Evolutionary conservation across 2,888 invertebrate genomes (phyloP).

Genomic region (Brenthis hecate): DNA sequence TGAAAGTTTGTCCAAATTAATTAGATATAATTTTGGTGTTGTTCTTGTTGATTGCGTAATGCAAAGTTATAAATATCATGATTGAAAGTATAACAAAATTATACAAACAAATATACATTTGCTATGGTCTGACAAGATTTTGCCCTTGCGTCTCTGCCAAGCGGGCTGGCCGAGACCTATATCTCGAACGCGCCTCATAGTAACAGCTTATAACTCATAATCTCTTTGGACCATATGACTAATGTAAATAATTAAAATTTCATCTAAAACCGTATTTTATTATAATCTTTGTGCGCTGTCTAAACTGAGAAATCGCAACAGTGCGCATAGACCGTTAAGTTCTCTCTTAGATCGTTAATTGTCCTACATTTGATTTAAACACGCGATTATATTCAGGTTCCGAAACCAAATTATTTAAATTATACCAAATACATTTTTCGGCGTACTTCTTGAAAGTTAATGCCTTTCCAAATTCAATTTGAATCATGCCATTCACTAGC

Average conservation of each 20-base stretch:
- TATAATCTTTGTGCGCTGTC: slow-evolving; percentile 3
- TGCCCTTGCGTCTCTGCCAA: slow-evolving; percentile 24
- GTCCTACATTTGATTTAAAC: slow-evolving; percentile 34
- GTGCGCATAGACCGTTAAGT: slow-evolving; percentile 36
- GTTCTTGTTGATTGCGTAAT: no score
- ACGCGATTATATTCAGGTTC: slow-evolving; percentile 28
- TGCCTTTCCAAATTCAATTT: not conserved
- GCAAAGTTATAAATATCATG: not conserved
- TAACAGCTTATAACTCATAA: not conserved
- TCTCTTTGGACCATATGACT: slow-evolving; percentile 6
- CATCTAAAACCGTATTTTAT: slow-evolving; percentile 6
- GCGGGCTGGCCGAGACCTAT: slow-evolving; percentile 20
- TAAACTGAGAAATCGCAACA: slow-evolving; percentile 25
- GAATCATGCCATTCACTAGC: no score
- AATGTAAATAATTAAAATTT: slow-evolving; percentile 20
- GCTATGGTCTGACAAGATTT: not conserved
- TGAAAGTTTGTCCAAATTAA: no score
- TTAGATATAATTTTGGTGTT: no score
- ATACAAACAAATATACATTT: not conserved
- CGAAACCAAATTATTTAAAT: slow-evolving; percentile 25
- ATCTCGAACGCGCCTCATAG: slow-evolving; percentile 8
- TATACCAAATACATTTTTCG: not conserved
- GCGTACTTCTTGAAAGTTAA: not conserved
- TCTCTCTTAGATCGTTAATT: slow-evolving; percentile 37
- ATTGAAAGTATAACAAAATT: not conserved